phyloP scores from a whole-genome alignment of 2,113 vertebrate genomes.

The Clarias macrocephalus region DNA sequence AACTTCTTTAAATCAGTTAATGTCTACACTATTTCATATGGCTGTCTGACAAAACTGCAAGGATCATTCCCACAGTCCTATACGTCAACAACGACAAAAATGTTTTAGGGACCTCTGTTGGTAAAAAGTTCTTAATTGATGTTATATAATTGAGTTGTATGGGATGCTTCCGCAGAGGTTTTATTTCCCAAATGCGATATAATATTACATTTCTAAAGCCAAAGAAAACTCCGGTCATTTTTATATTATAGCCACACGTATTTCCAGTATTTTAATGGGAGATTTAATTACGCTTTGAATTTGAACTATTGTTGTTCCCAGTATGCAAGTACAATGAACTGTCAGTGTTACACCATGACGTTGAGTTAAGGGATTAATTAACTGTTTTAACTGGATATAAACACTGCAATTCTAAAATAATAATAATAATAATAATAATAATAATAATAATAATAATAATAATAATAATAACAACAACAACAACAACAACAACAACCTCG shows the following conservation, averaged over 20 bases:
- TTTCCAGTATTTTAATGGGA: not conserved
- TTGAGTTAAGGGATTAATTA: not conserved
- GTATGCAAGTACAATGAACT: not conserved
- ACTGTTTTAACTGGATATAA: not conserved
- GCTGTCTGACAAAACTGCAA: not conserved
- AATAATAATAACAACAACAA: too few relatives aligned
- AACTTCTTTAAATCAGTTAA: not conserved
- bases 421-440: too few relatives aligned
- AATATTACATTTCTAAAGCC: not conserved
- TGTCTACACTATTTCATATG: not conserved
- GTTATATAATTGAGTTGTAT: not conserved
- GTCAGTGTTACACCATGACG: not conserved
- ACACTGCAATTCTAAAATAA: not conserved
- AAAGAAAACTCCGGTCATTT: not conserved
- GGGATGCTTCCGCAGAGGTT: not conserved
- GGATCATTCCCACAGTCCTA: not conserved
- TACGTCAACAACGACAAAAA: not conserved
- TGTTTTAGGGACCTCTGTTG: not conserved
- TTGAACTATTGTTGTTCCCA: not conserved
- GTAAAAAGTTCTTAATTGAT: not conserved
- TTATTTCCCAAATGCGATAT: not conserved
- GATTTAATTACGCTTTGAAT: not conserved
- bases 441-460: too few relatives aligned
- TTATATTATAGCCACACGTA: not conserved
- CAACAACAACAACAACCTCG: slow-evolving; percentile 37